A percentile compares a stretch with the other conserved stretches of the same genome.
phyloP scores from a whole-genome alignment of 2,888 invertebrate species.

The Iphiclides podalirius region DNA sequence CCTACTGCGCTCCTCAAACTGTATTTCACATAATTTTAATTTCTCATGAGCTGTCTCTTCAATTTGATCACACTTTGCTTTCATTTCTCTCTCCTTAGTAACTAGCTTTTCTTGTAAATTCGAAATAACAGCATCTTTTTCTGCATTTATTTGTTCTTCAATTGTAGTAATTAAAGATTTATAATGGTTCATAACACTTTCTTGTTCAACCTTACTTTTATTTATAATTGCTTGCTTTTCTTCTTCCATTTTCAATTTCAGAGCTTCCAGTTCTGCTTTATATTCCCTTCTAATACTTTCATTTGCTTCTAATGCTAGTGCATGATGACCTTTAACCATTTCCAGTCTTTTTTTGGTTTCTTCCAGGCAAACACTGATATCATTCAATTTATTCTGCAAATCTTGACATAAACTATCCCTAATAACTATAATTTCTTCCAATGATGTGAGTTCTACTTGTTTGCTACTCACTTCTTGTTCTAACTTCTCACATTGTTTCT shows the following conservation, averaged over 20 bases:
- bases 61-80: constrained; percentile 70
- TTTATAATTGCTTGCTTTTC: constrained; percentile 61
- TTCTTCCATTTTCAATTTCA: constrained; percentile 68
- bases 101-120: constrained; percentile 55
- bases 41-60: constrained; percentile 69
- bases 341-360: constrained; percentile 69
- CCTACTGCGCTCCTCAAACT: constrained; percentile 66
- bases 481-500: constrained; percentile 57
- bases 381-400: constrained; percentile 64
- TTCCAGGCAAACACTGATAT: constrained; percentile 53
- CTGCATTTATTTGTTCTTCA: constrained; percentile 53
- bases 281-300: constrained; percentile 74
- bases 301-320: constrained; percentile 71
- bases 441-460: constrained; percentile 62
- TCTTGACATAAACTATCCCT: constrained; percentile 70
- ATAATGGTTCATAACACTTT: constrained; percentile 57
- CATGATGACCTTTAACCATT: constrained; percentile 76
- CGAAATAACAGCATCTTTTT: constrained; percentile 57
- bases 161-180: constrained; percentile 53
- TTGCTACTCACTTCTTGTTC: constrained; percentile 63
- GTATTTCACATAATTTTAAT: constrained; percentile 68
- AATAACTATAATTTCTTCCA: constrained; percentile 67
- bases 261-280: constrained; percentile 64
- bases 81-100: constrained; percentile 63
- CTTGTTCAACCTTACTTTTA: constrained; percentile 61